phyloP scores from a whole-genome alignment of 1,140 invertebrate species.

The Dinoponera quadriceps region DNA sequence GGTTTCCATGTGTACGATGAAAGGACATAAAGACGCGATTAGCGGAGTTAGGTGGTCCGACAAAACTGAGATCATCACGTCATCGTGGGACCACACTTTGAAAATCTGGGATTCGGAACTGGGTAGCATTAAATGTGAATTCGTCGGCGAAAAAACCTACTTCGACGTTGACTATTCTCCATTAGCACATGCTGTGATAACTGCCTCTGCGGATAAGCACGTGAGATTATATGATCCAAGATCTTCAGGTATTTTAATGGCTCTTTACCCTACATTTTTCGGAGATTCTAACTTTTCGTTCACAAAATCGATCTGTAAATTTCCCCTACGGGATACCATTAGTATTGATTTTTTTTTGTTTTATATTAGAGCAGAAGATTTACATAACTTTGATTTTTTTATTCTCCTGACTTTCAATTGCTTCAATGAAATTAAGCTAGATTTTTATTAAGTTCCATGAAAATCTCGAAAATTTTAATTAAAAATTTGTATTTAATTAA shows the following conservation, averaged over 20 bases:
- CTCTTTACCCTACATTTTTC: constrained; percentile 4
- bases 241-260: constrained; percentile 88
- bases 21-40: constrained; percentile 96
- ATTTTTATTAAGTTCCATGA: too few species aligned
- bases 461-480: too few species aligned
- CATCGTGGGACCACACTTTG: constrained; percentile 98
- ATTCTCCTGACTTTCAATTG: neutral
- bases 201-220: constrained; percentile 95
- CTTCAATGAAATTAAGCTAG: too few species aligned
- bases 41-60: constrained; percentile 94
- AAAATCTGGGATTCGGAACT: constrained; percentile 97
- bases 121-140: constrained; percentile 92
- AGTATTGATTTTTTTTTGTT: neutral
- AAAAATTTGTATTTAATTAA: too few species aligned
- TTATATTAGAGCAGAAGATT: constrained; percentile 22
- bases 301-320: too few species aligned
- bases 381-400: too few species aligned
- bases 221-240: constrained; percentile 96
- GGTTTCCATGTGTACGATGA: constrained; percentile 95
- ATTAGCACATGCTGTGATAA: constrained; percentile 91
- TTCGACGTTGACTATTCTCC: constrained; percentile 94
- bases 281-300: too few species aligned
- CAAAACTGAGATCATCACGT: constrained; percentile 91
- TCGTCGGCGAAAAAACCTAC: constrained; percentile 96
- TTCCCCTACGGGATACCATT: too few species aligned